Base-by-base conservation (phyloP, 2,113 vertebrate species). In the Thalassarche chlororhynchos region DNA sequence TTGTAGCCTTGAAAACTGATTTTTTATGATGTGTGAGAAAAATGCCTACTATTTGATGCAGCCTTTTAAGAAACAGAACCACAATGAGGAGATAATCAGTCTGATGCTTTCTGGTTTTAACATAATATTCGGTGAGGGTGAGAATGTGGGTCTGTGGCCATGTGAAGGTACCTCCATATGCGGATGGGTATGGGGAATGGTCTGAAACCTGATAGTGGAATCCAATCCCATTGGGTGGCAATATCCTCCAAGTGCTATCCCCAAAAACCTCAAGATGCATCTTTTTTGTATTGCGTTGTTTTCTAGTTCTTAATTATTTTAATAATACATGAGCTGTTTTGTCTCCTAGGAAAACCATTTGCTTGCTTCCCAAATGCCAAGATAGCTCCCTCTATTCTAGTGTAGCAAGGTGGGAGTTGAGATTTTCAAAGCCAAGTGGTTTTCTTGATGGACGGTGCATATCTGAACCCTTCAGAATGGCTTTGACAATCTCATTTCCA, bases 91-190 rank as follows among this genome's bases (percentile, higher is more conserved):
- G 8, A 17, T 29, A 20, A 57, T 51, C 31, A 49, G 44, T 49
- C 23, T 57, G 34, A 34, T 71, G 32, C 44, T n/a, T 84, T 76
- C 34, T 52, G 23, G 16, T 68, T 84, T 87, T 61, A 55, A 60
- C 26, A 31, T 36, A 42, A 36, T 47, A 46, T 13, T 79, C 51
- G 29, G 12, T 34, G n/a, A 44, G 20, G 19, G 25, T 64, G 28
- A 61, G 21, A 76, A 51, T 36, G 34, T 46, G 23, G 20, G 26
- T 66, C 68, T 4, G 3, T 40, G 61, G 36, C 51, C 17, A 5
- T 0, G 0, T 52, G 76, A 61, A 82, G 26, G 17, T 82, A 40
- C 34, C 42, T 12, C 0, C 6, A 2, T 51, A 34, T 38, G 14
- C 3, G 5, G 19, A 29, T 57, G 66, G 47, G 20, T 36, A 17